Percentiles rank a stretch among this genome's conserved stretches.
phyloP scores from a whole-genome alignment of 1,140 invertebrate genomes.

The Gonioctena quinquepunctata region DNA sequence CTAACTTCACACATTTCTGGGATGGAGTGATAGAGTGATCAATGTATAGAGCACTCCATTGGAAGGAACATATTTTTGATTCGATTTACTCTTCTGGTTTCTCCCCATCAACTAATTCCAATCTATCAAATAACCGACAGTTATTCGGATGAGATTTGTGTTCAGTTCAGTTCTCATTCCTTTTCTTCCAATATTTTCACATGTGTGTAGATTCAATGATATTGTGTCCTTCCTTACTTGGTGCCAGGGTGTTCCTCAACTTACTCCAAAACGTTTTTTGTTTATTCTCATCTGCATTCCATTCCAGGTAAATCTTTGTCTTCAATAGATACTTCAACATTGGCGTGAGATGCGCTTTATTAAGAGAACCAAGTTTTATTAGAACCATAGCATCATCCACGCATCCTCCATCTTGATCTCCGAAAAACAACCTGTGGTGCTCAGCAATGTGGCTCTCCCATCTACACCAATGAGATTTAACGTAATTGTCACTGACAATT shows the following conservation, averaged over 20 bases:
- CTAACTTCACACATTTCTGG: too few species aligned
- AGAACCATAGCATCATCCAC: constrained; percentile 63
- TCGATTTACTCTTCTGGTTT: too few species aligned
- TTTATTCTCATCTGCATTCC: constrained; percentile 57
- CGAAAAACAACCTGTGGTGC: constrained; percentile 59
- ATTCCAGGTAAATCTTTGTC: constrained; percentile 66
- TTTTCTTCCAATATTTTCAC: too few species aligned
- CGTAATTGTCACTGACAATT: constrained; percentile 67
- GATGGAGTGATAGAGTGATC: too few species aligned
- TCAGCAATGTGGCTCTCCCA: constrained; percentile 68
- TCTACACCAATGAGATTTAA: constrained; percentile 68
- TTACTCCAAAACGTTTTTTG: constrained; percentile 61
- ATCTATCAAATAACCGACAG: too few species aligned
- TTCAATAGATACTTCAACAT: constrained; percentile 64
- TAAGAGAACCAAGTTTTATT: constrained; percentile 62
- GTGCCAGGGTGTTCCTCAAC: constrained; percentile 48
- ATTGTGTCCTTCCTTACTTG: constrained; percentile 3
- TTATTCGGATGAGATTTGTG: too few species aligned
- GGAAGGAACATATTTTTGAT: too few species aligned
- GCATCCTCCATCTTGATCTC: constrained; percentile 52
- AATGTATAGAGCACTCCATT: too few species aligned
- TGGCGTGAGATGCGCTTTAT: constrained; percentile 59
- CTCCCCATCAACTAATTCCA: too few species aligned
- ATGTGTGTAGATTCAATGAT: constrained; percentile 29
- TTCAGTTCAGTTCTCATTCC: too few species aligned